A percentile compares a stretch with the other conserved stretches of the same genome.
phyloP scores from a whole-genome alignment of 2,888 invertebrate species.

The Spicauda simplicius region DNA sequence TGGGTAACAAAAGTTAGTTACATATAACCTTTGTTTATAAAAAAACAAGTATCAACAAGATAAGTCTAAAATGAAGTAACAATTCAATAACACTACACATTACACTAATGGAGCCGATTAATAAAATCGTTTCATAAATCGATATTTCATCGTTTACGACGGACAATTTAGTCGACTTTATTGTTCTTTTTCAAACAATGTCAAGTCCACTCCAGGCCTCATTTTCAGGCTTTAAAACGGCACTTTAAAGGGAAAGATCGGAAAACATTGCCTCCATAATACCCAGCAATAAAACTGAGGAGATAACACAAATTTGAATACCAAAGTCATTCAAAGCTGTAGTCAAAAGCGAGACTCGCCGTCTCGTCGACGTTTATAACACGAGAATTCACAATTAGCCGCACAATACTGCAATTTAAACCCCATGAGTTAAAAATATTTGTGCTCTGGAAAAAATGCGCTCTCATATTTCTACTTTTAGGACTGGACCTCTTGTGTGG shows the following conservation, averaged over 20 bases:
- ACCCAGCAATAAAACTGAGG: background rate
- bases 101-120: too few relatives aligned
- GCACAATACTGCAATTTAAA: conserved; percentile 26
- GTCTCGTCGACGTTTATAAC: conserved; percentile 1
- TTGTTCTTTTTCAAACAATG: background rate
- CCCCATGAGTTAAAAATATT: conserved; percentile 14
- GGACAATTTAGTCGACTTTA: background rate
- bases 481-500: conserved; percentile 3
- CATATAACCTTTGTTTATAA: too few relatives aligned
- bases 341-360: conserved; percentile 3
- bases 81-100: too few relatives aligned
- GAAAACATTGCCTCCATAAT: background rate
- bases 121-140: too few relatives aligned
- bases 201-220: background rate
- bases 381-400: conserved; percentile 25
- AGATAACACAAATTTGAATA: conserved; percentile 15
- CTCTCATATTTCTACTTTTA: conserved; percentile 23
- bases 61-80: too few relatives aligned
- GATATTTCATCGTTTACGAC: too few relatives aligned
- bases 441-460: conserved; percentile 6
- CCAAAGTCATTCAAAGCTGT: conserved; percentile 13
- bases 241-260: background rate
- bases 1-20: too few relatives aligned
- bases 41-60: too few relatives aligned
- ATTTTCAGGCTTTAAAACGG: background rate